Conservation (phyloP, 1,140 invertebrate genomes). For the Drosophila dunni region DNA sequence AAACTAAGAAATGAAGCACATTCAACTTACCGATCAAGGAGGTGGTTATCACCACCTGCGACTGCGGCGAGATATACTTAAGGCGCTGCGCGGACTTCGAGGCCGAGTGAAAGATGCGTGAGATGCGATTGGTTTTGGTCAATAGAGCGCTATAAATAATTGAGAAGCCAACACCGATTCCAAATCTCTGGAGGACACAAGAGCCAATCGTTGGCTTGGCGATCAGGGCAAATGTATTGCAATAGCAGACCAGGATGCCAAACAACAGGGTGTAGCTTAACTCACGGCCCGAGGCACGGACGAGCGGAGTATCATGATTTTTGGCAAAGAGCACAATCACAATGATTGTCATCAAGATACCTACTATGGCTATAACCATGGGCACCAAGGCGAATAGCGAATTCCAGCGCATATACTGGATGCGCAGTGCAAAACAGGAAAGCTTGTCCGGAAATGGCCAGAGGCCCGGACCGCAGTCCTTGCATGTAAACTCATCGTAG, state of each 20-base stretch:
- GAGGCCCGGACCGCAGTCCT: constrained; percentile 87
- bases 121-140: constrained; percentile 95
- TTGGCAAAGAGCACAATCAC: constrained; percentile 89
- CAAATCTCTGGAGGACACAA: constrained; percentile 89
- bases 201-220: constrained; percentile 88
- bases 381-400: constrained; percentile 89
- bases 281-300: constrained; percentile 93
- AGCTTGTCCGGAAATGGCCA: constrained; percentile 88
- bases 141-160: constrained; percentile 93
- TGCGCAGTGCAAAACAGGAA: constrained; percentile 85
- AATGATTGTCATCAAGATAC: constrained; percentile 88
- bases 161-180: constrained; percentile 92
- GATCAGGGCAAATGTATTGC: constrained; percentile 88
- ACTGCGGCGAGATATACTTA: constrained; percentile 86
- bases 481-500: constrained; percentile 89
- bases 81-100: constrained; percentile 93
- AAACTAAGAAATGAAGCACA: too few relatives aligned
- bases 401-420: constrained; percentile 86
- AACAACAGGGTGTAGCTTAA: constrained; percentile 91
- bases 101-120: constrained; percentile 92
- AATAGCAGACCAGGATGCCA: constrained; percentile 86
- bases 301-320: constrained; percentile 92
- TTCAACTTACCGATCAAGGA: constrained; percentile 85
- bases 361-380: constrained; percentile 88
- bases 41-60: constrained; percentile 89